Percentiles rank a stretch among this genome's conserved stretches.
These are phyloP conservation scores for Neolamprologus sp. DNA, from an alignment of 2,113 vertebrate species.

Conservation along the genomic window DNA sequence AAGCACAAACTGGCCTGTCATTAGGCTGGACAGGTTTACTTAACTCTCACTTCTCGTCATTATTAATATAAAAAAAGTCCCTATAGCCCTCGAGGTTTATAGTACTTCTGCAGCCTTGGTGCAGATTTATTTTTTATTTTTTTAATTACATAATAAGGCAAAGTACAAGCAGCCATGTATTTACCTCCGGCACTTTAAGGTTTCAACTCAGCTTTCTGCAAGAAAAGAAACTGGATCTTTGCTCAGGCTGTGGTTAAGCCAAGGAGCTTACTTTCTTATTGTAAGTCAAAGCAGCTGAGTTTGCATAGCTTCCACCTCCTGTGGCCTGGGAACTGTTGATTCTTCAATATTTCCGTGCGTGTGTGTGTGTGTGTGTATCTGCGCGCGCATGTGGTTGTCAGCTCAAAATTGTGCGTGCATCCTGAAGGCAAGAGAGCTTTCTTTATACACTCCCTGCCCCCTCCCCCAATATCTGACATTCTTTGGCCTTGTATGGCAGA, in stretches of 20 bases:
- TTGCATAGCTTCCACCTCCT: slow-evolving; percentile 35
- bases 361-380: not conserved
- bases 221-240: slow-evolving; percentile 33
- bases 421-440: not conserved
- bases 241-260: slow-evolving; percentile 34
- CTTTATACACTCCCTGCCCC: slow-evolving; percentile 2
- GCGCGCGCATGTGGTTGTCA: not conserved
- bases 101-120: not conserved
- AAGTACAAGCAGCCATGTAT: not conserved
- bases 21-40: not conserved
- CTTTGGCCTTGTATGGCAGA: slow-evolving; percentile 64
- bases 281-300: slow-evolving; percentile 53
- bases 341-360: slow-evolving; percentile 29
- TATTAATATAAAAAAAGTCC: not conserved
- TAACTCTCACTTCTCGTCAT: not conserved
- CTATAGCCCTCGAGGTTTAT: not conserved
- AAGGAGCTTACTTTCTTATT: slow-evolving; percentile 33
- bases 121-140: not conserved
- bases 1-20: not conserved
- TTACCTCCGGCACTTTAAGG: not conserved
- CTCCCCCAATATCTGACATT: slow-evolving; percentile 53
- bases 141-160: not conserved
- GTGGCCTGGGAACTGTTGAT: slow-evolving; percentile 50
- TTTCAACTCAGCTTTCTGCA: not conserved
- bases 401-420: not conserved